Conservation (phyloP, 2,888 invertebrate genomes). For the Thumatha senex region DNA sequence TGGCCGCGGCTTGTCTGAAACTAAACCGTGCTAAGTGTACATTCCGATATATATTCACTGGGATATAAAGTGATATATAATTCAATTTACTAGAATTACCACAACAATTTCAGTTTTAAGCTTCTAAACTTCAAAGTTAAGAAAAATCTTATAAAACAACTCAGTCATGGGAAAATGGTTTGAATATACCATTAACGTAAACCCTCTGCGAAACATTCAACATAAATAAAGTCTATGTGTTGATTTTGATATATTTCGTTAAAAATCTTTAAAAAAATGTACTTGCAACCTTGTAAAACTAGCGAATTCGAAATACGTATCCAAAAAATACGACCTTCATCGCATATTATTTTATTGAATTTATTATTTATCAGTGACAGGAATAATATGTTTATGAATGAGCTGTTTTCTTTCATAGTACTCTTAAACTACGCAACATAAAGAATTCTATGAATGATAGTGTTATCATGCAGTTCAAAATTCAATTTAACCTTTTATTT, state of each 20-base stretch:
- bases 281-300: background rate
- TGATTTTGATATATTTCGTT: too few relatives aligned
- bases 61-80: background rate
- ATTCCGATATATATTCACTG: conserved; percentile 18
- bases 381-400: background rate
- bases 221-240: too few relatives aligned
- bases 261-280: too few relatives aligned
- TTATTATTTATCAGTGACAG: background rate
- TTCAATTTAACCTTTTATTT: background rate
- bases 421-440: background rate
- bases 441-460: background rate
- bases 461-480: conserved; percentile 3
- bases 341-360: background rate
- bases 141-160: too few relatives aligned
- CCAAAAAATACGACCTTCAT: background rate
- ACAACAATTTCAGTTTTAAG: background rate
- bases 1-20: conserved; percentile 22
- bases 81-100: background rate
- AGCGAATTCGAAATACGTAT: too few relatives aligned
- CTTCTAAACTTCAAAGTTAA: too few relatives aligned
- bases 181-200: too few relatives aligned
- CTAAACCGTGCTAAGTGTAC: conserved; percentile 17
- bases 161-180: too few relatives aligned
- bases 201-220: too few relatives aligned
- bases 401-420: background rate